Conservation (phyloP, 1,140 invertebrate species). For the Camponotus vicinus region DNA sequence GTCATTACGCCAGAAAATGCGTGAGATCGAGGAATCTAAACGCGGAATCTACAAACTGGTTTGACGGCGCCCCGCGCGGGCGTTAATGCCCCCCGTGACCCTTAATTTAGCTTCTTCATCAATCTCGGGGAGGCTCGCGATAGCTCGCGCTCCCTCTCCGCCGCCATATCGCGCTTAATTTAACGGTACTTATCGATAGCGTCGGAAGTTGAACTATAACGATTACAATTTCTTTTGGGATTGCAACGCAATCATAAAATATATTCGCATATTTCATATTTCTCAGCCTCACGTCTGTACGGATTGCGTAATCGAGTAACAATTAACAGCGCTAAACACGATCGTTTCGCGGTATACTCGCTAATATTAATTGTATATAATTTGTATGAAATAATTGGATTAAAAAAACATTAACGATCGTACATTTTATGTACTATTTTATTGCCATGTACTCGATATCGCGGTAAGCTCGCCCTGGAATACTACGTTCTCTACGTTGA, state of each 20-base stretch:
- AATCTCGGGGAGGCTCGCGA: slow-evolving; percentile 24
- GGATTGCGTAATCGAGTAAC: slow-evolving; percentile 7
- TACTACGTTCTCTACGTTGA: slow-evolving; percentile 40
- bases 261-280: slow-evolving; percentile 18
- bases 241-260: slow-evolving; percentile 25
- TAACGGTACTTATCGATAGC: slow-evolving; percentile 17
- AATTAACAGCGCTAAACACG: slow-evolving; percentile 1
- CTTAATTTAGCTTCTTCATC: slow-evolving; percentile 54
- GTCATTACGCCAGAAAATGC: slow-evolving; percentile 32
- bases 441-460: slow-evolving; percentile 43
- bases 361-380: slow-evolving; percentile 25
- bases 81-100: slow-evolving; percentile 20
- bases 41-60: slow-evolving; percentile 50
- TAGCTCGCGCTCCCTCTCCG: background rate
- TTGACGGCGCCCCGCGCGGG: slow-evolving; percentile 40
- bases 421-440: background rate
- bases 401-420: background rate
- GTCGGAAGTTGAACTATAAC: slow-evolving; percentile 14
- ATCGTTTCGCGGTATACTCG: background rate
- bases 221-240: slow-evolving; percentile 3
- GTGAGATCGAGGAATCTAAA: slow-evolving; percentile 37
- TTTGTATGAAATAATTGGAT: background rate
- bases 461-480: slow-evolving; percentile 34
- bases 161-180: slow-evolving; percentile 20
- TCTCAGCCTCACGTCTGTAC: background rate